These are phyloP conservation scores for Drosophila fungiperda DNA, from an alignment of 2,888 invertebrate species.

Conservation along the genomic window DNA sequence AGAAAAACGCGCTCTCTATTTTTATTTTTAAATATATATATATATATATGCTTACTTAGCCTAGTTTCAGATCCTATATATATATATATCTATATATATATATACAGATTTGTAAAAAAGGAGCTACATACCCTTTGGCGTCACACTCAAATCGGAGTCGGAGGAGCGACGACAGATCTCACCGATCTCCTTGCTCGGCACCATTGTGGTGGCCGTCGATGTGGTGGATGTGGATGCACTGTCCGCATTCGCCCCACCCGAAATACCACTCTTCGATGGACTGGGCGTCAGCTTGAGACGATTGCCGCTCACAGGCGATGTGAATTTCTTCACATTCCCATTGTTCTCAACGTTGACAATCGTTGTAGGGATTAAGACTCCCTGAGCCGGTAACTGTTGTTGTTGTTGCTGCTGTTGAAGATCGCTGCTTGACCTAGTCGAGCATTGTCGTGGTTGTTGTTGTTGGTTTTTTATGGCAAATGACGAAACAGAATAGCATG, in stretches of 20 bases:
- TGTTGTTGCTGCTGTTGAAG: slow-evolving; percentile 76
- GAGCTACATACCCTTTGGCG: slow-evolving; percentile 93
- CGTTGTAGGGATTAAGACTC: slow-evolving; percentile 66
- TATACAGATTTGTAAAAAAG: not conserved
- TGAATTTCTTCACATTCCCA: slow-evolving; percentile 70
- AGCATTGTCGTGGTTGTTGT: slow-evolving; percentile 63
- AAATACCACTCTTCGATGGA: slow-evolving; percentile 85
- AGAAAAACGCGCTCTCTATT: not conserved
- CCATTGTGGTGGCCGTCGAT: slow-evolving; percentile 85
- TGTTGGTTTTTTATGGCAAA: slow-evolving; percentile 75
- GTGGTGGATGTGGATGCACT: slow-evolving; percentile 84
- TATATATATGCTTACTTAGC: slow-evolving; percentile 28
- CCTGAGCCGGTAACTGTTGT: slow-evolving; percentile 75
- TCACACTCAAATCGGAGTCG: slow-evolving; percentile 96
- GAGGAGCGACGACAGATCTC: slow-evolving; percentile 93
- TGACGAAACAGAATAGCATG: slow-evolving; percentile 81
- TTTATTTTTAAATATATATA: not conserved
- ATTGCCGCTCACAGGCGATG: slow-evolving; percentile 85
- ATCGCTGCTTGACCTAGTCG: slow-evolving; percentile 83
- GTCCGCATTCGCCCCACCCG: slow-evolving; percentile 66
- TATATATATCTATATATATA: not conserved
- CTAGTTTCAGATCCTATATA: slow-evolving; percentile 25
- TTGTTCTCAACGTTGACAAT: slow-evolving; percentile 53
- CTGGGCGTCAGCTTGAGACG: slow-evolving; percentile 86
- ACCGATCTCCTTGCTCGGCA: slow-evolving; percentile 82